Percentiles rank a stretch among this genome's conserved stretches.
phyloP scores from a whole-genome alignment of 2,113 vertebrate species.

The Cyphomyrus discorhynchus region DNA sequence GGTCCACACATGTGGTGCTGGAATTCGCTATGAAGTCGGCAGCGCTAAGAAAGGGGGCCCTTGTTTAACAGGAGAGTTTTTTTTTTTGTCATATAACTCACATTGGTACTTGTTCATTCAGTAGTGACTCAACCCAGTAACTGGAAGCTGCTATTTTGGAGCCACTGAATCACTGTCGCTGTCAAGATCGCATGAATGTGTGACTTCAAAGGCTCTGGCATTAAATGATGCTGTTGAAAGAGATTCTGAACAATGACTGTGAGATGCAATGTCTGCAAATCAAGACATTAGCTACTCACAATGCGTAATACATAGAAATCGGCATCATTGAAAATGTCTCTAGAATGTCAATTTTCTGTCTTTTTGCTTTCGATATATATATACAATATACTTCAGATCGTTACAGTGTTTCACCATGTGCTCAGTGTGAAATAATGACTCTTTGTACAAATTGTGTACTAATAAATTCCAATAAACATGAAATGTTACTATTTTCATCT shows the following conservation, averaged over 20 bases:
- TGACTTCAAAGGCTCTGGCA: conserved; percentile 43
- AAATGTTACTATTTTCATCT: background rate
- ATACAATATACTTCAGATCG: background rate
- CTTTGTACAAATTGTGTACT: background rate
- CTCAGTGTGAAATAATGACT: background rate
- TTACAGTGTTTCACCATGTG: background rate
- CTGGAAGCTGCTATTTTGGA: conserved; percentile 40
- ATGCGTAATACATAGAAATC: background rate
- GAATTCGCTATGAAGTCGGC: conserved; percentile 36
- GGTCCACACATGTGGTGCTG: conserved; percentile 23
- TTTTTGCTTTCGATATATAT: background rate
- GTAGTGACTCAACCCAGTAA: conserved; percentile 31
- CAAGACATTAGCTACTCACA: conserved; percentile 24
- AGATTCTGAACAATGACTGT: background rate
- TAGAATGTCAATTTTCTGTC: background rate
- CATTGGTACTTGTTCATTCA: conserved; percentile 40
- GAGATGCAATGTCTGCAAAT: conserved; percentile 22
- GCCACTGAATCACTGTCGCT: conserved; percentile 45
- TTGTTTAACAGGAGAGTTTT: conserved; percentile 24
- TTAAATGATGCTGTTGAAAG: conserved; percentile 39
- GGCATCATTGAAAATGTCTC: background rate
- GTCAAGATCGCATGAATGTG: conserved; percentile 36
- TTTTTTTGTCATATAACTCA: conserved; percentile 22
- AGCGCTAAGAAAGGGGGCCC: conserved; percentile 27
- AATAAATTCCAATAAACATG: background rate